phyloP scores from a whole-genome alignment of 2,888 invertebrate genomes.

The Troides helena region DNA sequence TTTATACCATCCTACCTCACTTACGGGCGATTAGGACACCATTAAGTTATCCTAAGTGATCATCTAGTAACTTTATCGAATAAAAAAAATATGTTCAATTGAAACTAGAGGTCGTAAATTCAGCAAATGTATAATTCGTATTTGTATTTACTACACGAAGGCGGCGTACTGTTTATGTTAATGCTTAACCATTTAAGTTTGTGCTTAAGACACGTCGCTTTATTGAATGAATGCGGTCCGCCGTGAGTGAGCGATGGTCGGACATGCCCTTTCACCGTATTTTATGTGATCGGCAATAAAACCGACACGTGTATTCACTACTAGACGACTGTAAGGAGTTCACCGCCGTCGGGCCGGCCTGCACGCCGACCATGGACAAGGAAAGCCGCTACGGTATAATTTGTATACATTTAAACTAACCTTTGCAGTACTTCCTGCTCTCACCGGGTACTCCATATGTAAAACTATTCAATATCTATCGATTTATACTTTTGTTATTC shows the following conservation, averaged over 20 bases:
- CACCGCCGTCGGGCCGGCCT: background rate
- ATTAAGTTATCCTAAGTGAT: too few relatives aligned
- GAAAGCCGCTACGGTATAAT: background rate
- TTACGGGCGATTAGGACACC: too few relatives aligned
- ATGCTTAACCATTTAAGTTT: slow-evolving; percentile 7
- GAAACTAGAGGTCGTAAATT: slow-evolving; percentile 13
- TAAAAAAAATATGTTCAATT: slow-evolving; percentile 3
- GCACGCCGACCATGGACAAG: background rate
- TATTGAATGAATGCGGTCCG: slow-evolving; percentile 11
- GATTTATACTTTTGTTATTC: background rate
- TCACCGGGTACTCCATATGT: background rate
- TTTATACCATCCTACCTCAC: too few relatives aligned
- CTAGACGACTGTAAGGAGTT: slow-evolving; percentile 24
- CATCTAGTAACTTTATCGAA: too few relatives aligned
- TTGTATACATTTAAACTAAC: slow-evolving; percentile 1
- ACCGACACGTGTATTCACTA: slow-evolving; percentile 6
- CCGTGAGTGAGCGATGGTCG: slow-evolving; percentile 11
- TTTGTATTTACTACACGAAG: slow-evolving; percentile 2
- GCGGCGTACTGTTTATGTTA: slow-evolving; percentile 13
- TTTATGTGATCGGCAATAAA: slow-evolving; percentile 16
- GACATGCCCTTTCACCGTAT: slow-evolving; percentile 19
- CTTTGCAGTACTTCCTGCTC: background rate
- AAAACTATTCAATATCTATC: background rate
- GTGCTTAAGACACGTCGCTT: background rate
- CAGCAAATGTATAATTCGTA: slow-evolving; percentile 3